Base-by-base conservation (phyloP, 2,797 vertebrate genomes). In the Hyperoplus lanceolatus region DNA sequence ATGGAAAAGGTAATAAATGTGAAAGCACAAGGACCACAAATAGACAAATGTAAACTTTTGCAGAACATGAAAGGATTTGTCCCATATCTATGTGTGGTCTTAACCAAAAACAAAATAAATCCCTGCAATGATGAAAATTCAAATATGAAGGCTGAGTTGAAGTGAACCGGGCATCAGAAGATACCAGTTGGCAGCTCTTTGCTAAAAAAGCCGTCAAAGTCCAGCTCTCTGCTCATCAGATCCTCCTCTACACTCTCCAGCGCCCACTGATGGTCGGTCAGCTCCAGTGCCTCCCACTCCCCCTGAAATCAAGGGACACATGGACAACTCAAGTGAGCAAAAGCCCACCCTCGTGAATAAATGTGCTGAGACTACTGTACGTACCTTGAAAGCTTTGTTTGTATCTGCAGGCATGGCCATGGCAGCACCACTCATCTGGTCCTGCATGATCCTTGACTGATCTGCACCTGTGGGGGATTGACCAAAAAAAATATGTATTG, bases 361-460 rank as follows among this genome's bases (percentile, higher is more conserved):
- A 39, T 1, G 73, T 9, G 36, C n/a, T 45, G 8, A 6, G 21
- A 10, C 6, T 38, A n/a, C 8, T n/a, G 1, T 3, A 21, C n/a
- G 58, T 93, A 99, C 98, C 97, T 99, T 99, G 86, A 99, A 99
- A 42, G 98, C 98, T 95, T 99, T 99, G 93, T 99, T 99, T 68
- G 98, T 98, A 62, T 99, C 98, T 57, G 98, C 97, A 43, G 98
- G 98, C 98, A 99, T 99, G 75, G 98, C 98, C 98, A 99, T 98
- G 54, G 98, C 98, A 42, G 98, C 98, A 9, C 98, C 98, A 1
- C 98, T 99, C 97, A 99, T 99, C 93, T 99, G 98, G 82, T 99
- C 98, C 89, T 99, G 98, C 98, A 99, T 99, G 90, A 99, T 97
- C 71, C 98, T 96, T 2, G 98, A 99, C 89, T 99, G 98, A 92